These are phyloP conservation scores for Hoplodrina ambigua DNA, from an alignment of 2,888 invertebrate genomes.

Conservation along the genomic window DNA sequence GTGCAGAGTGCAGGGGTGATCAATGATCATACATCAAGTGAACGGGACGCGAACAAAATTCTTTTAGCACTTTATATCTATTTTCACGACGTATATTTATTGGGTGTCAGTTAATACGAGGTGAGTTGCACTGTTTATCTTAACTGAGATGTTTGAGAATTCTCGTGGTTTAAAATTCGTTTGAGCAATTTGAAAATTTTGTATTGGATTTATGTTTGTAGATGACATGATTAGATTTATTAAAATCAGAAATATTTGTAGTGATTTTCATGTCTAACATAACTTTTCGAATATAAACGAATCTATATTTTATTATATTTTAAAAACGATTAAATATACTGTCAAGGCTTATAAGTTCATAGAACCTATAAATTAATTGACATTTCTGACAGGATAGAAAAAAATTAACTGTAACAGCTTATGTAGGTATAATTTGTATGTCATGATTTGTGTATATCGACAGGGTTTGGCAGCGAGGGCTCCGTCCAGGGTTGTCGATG, in stretches of 20 bases:
- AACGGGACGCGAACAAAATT: constrained; percentile 63
- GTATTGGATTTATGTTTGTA: background rate
- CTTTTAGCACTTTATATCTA: constrained; percentile 67
- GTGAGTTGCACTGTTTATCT: constrained; percentile 58
- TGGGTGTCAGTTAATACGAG: constrained; percentile 61
- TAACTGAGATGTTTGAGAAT: constrained; percentile 20
- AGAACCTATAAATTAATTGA: too few species aligned
- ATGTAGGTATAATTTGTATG: too few species aligned
- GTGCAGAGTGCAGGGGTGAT: constrained; percentile 61
- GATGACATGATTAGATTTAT: background rate
- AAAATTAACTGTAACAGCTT: too few species aligned
- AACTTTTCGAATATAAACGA: too few species aligned
- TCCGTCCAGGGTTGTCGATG: too few species aligned
- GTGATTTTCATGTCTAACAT: too few species aligned
- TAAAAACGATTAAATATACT: too few species aligned
- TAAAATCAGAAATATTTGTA: background rate
- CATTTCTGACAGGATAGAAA: too few species aligned
- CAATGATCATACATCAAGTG: constrained; percentile 66
- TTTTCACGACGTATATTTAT: constrained; percentile 65
- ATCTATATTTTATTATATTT: too few species aligned
- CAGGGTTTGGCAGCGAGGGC: too few species aligned
- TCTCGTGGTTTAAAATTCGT: constrained; percentile 29
- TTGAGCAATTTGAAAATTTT: constrained; percentile 4
- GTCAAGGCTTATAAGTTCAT: too few species aligned
- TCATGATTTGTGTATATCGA: too few species aligned